Evolutionary conservation across 2,797 vertebrate species (phyloP).

Genomic region (Rousettus madagascariensis): DNA sequence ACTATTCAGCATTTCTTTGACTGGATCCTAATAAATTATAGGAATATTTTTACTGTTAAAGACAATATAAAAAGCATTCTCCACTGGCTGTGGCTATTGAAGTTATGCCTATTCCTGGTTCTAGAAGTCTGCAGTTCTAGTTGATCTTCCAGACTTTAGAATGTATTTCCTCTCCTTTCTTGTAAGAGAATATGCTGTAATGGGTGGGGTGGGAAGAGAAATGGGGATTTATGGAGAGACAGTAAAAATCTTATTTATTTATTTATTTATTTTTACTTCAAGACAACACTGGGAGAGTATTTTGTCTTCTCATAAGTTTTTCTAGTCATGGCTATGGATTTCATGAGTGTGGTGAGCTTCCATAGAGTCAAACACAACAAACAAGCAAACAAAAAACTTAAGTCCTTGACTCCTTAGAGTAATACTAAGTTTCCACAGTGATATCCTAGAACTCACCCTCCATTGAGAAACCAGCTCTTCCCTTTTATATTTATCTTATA

Average conservation of each 20-base stretch:
- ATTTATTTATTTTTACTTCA: neutral
- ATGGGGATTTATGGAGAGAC: neutral
- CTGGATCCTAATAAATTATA: constrained; percentile 67
- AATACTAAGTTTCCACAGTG: neutral
- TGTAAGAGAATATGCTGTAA: neutral
- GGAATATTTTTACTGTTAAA: constrained; percentile 43
- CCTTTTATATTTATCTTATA: neutral
- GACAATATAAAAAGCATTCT: neutral
- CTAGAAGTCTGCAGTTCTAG: neutral
- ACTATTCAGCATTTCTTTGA: constrained; percentile 64
- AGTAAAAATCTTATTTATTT: neutral
- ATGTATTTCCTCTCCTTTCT: neutral
- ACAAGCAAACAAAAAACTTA: neutral
- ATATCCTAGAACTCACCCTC: neutral
- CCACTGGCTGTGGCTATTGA: neutral
- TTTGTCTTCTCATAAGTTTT: neutral
- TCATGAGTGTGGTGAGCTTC: neutral
- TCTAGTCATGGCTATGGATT: neutral
- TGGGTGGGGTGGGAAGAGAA: neutral
- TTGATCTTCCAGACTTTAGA: neutral
- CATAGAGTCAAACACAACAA: constrained; percentile 13
- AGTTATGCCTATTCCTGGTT: neutral
- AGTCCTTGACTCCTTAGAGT: neutral
- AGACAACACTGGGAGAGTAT: neutral
- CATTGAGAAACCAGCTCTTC: neutral